Evolutionary conservation across 2,113 vertebrate genomes (phyloP).

Genomic region (Ptychochromis oligacanthus): DNA sequence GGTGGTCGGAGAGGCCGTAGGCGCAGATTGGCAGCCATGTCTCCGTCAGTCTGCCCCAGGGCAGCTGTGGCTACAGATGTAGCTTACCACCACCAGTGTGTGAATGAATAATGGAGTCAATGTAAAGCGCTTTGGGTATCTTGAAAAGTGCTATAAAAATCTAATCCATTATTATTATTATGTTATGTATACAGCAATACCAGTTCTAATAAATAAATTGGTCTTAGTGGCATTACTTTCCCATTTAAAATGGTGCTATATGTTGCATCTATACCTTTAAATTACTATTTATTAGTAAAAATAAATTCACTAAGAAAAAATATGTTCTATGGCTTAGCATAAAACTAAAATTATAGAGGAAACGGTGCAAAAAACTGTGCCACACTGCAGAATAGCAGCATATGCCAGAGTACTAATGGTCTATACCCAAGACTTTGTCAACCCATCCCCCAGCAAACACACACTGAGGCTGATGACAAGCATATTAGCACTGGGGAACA

Average conservation of each 20-base stretch:
- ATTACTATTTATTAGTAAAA: background rate
- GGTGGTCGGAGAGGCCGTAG: too few species aligned
- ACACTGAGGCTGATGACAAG: background rate
- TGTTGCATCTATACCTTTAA: background rate
- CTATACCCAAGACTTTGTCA: background rate
- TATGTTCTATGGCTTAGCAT: background rate
- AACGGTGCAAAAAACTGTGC: background rate
- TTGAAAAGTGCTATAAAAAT: too few species aligned
- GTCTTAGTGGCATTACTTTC: background rate
- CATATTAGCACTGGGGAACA: background rate
- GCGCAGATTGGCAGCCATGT: too few species aligned
- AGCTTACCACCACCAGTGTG: too few species aligned
- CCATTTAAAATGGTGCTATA: background rate
- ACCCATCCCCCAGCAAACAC: constrained; percentile 20
- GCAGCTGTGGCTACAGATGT: too few species aligned
- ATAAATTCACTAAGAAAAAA: background rate
- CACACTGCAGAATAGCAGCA: constrained; percentile 13
- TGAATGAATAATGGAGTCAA: too few species aligned
- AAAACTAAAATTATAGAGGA: background rate
- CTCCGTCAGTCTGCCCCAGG: too few species aligned
- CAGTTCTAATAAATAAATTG: background rate
- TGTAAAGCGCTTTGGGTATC: too few species aligned
- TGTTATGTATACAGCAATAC: background rate
- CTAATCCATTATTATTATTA: too few species aligned
- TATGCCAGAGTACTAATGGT: constrained; percentile 24